Base-by-base conservation (phyloP, 2,797 vertebrate species). In the Danio kyathit region DNA sequence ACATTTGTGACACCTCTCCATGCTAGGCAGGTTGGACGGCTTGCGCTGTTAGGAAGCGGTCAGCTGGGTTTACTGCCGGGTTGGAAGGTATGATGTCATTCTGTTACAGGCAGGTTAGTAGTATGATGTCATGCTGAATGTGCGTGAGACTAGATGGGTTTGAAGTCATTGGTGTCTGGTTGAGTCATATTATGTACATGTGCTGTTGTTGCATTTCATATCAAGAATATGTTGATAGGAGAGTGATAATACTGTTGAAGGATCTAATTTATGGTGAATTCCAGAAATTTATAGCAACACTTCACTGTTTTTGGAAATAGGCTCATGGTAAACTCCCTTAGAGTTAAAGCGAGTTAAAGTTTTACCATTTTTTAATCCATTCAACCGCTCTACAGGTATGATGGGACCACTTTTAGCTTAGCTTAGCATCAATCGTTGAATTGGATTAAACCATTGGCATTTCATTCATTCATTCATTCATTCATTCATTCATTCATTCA, bases 71-170 rank as follows among this genome's bases (percentile, higher is more conserved):
- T 21, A 67, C 21, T 80, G 40, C 59, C 48, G 49, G 72, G 46
- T 46, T 74, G 51, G 66, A 80, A 72, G 80, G 74, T 75, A 69
- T 63, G 57, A 82, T 83, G 64, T 59, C 21, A 67, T 71, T 73
- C 8, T 71, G 40, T 66, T 69, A 76, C 57, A 71, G 63, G 66
- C 40, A 43, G 40, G 17, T 57, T 44, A 72, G 41, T 79, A 70
- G 44, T 73, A 74, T 83, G 74, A 84, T 72, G 66, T 74, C 57
- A 69, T 78, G 48, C 52, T 65, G 51, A 48, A 67, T 66, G 11
- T 67, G 43, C 17, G 48, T 48, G 5, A 65, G 21, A 79, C 9
- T 51, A 59, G 17, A 79, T 44, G 41, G 48, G 44, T 43, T 59
- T 72, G 7, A 51, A 38, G 17, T 49, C 13, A 38, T 14, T 29